Percentiles rank a stretch among this genome's conserved stretches.
These are phyloP conservation scores for Rhamnusium bicolor DNA, from an alignment of 2,888 invertebrate genomes.

Conservation along the genomic window DNA sequence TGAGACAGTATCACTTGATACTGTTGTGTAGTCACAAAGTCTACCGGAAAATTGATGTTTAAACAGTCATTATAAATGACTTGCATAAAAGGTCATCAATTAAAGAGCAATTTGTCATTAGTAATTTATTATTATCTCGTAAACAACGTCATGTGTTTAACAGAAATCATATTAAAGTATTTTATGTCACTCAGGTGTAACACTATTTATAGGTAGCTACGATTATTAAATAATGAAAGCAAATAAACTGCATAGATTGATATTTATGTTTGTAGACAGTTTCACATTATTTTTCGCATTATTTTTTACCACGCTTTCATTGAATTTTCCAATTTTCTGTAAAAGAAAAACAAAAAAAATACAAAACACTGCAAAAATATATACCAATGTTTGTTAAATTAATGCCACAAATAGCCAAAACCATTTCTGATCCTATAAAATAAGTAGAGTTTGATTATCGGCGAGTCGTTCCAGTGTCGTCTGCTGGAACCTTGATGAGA, in stretches of 20 bases:
- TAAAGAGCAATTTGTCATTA: conserved; percentile 41
- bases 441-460: too few relatives aligned
- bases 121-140: conserved; percentile 33
- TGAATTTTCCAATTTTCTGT: too few relatives aligned
- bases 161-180: conserved; percentile 7
- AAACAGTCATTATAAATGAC: conserved; percentile 35
- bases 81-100: conserved; percentile 40
- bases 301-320: too few relatives aligned
- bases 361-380: too few relatives aligned
- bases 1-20: neutral
- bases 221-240: conserved; percentile 8
- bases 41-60: conserved; percentile 36
- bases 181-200: conserved; percentile 31
- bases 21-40: conserved; percentile 30
- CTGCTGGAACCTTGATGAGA: too few relatives aligned
- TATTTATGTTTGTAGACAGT: too few relatives aligned
- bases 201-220: conserved; percentile 6
- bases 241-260: neutral
- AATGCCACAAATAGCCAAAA: too few relatives aligned
- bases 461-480: too few relatives aligned
- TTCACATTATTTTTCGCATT: too few relatives aligned
- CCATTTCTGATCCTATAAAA: too few relatives aligned
- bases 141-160: conserved; percentile 24
- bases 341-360: too few relatives aligned
- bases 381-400: too few relatives aligned